Base-by-base conservation (phyloP, 2,888 invertebrate genomes). In the Blastobasis adustella region DNA sequence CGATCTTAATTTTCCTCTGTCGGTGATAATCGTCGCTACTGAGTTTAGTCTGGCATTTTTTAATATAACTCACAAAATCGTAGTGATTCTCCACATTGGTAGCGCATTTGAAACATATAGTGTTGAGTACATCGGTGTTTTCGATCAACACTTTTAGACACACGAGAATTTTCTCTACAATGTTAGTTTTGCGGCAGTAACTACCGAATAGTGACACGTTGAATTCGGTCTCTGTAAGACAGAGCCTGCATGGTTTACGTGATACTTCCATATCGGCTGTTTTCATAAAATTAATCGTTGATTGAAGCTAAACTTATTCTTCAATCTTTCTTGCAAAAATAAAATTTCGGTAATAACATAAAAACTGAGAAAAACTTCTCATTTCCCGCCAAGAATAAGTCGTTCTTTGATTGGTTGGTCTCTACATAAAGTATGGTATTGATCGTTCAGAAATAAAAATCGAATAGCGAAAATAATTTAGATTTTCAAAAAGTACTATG, bases 101-200 rank as follows among this genome's bases (percentile, higher is more conserved):
- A 6, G 80, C 77, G 58, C 85, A 87, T 66, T 71, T 81, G 65
- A 75, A 81, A 62, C 86, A 87, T 51, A 87, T 81, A 3, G 79
- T 76, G 46, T 70, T 70, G 47, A 80, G 57, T n/a, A 57, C 52
- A 58, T 87, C 83, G 1, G 67, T 64, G 54, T 85, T 73, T 63
- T 85, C 78, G 10, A 88, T 73, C 0, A 73, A 67, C 46, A 86
- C 52, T 63, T 83, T 79, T 7, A 86, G 58, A 59, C 82, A 83
- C 49, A 76, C 72, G 40, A 77, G 62, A 49, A 86, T 77, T 72
- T 88, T 86, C 47, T 82, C 75, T 4, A 78, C 52, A 63, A 85
- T 74, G 52, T 77, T 75, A 5, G 69, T 73, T 64, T 70, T 75
- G 45, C 69, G 69, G 54, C 81, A 75, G 57, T 76, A 80, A 56